Base-by-base conservation (phyloP, 64 coral and sea anemone genomes). In the Exaiptasia diaphana region DNA sequence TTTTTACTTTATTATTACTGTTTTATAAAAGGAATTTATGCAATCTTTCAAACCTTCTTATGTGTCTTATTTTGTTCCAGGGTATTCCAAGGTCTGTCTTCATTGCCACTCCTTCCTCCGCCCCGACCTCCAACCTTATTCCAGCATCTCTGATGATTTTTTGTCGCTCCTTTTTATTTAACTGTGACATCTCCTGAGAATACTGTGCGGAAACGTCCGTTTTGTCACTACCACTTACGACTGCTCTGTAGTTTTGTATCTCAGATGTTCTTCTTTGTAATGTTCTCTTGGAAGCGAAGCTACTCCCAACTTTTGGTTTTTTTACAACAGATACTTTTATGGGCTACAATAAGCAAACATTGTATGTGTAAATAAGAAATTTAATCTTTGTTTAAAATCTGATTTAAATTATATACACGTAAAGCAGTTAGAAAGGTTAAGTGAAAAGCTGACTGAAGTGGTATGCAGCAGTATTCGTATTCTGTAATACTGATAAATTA, bases 41-140 rank as follows among this genome's bases (percentile, higher is more conserved):
- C n/a, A n/a, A n/a, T n/a, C n/a, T n/a, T n/a, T n/a, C 55, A 59
- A 59, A 69, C 65, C 65, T 69, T 37, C 39, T 69, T 42, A 69
- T 38, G 13, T 38, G 8, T 69, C 65, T 69, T 69, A 69, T 15
- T 69, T 69, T 69, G 30, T 69, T 69, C 65, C 57, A 62, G 5
- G 57, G 63, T 67, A 67, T 67, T 18, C 63, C 63, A 29, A 67
- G 8, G 4, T 67, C 65, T 4, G 26, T 42, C n/a, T 69, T 69
- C 65, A 69, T 69, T 1, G 65, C 65, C 23, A 69, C 4, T n/a
- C 65, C 65, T 1, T 69, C 33, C 3, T 42, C 65, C 13, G 32
- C 33, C 22, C 10, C 12, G 13, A 69, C 65, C 39, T 69, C 65
- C 9, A 69, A 5, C 30, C 11, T 69, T 17, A 69, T 13, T 9